Evolutionary conservation across 2,888 invertebrate genomes (phyloP).

Genomic region (Orthonevra nobilis): DNA sequence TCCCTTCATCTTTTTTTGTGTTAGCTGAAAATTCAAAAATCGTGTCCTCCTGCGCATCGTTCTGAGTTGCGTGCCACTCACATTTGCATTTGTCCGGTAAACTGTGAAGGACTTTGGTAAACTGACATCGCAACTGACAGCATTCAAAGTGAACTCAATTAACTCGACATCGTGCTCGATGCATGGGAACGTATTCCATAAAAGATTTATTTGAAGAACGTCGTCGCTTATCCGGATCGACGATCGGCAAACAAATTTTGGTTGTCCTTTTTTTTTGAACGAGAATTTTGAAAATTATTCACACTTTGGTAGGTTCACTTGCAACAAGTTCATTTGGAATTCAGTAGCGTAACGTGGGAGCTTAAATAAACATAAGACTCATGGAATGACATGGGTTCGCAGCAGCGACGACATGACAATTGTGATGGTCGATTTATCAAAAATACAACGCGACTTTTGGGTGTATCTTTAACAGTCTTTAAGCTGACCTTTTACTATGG

Average conservation of each 20-base stretch:
- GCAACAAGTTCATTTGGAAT: slow-evolving; percentile 46
- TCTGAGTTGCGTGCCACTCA: not conserved
- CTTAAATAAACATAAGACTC: slow-evolving; percentile 7
- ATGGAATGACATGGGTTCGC: slow-evolving; percentile 22
- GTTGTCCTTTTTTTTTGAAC: slow-evolving; percentile 8
- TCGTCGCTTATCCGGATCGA: slow-evolving; percentile 42
- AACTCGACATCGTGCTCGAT: slow-evolving; percentile 29
- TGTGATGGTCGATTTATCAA: no score
- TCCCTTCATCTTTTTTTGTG: no score
- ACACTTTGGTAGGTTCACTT: slow-evolving; percentile 21
- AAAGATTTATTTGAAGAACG: slow-evolving; percentile 45
- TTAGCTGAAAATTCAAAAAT: slow-evolving; percentile 40
- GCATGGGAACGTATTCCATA: slow-evolving; percentile 28
- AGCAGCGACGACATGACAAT: slow-evolving; percentile 20
- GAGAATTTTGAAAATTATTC: slow-evolving; percentile 31
- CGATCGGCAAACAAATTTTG: slow-evolving; percentile 30
- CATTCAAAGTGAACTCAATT: slow-evolving; percentile 54
- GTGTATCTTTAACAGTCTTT: no score
- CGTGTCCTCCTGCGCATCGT: slow-evolving; percentile 3
- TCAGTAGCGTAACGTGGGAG: slow-evolving; percentile 44
- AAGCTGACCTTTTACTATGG: no score
- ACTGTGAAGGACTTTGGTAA: slow-evolving; percentile 15
- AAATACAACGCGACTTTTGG: no score
- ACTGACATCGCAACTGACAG: slow-evolving; percentile 21
- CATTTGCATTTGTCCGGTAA: slow-evolving; percentile 30